phyloP scores from a whole-genome alignment of 2,797 vertebrate species.

The Enteromius anoplus region DNA sequence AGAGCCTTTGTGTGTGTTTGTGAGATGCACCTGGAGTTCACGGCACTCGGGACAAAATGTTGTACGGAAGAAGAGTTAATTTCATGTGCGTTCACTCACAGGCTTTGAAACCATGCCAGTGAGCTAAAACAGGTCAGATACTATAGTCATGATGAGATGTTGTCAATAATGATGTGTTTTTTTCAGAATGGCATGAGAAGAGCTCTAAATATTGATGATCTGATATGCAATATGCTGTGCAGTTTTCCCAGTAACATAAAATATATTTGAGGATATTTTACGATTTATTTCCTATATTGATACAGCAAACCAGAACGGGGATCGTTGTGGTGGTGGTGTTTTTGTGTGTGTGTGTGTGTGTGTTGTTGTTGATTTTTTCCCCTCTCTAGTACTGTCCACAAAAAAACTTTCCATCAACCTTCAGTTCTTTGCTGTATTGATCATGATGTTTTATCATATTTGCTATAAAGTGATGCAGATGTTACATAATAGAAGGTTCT shows the following conservation, averaged over 20 bases:
- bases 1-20: slow-evolving; percentile 42
- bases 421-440: no score
- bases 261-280: neutral
- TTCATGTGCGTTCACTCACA: neutral
- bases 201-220: neutral
- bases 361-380: neutral
- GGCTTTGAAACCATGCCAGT: neutral
- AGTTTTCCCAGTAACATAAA: neutral
- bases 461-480: no score
- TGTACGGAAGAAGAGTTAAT: neutral
- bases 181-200: neutral
- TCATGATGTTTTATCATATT: no score
- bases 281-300: neutral
- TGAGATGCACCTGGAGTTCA: slow-evolving; percentile 12
- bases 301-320: neutral
- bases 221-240: no score
- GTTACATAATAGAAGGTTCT: no score
- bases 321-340: no score
- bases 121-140: neutral
- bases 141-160: neutral
- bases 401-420: neutral
- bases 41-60: neutral
- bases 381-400: neutral
- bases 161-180: neutral
- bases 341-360: no score